Conservation (phyloP, 2,113 vertebrate genomes). For the Balaeniceps rex region DNA sequence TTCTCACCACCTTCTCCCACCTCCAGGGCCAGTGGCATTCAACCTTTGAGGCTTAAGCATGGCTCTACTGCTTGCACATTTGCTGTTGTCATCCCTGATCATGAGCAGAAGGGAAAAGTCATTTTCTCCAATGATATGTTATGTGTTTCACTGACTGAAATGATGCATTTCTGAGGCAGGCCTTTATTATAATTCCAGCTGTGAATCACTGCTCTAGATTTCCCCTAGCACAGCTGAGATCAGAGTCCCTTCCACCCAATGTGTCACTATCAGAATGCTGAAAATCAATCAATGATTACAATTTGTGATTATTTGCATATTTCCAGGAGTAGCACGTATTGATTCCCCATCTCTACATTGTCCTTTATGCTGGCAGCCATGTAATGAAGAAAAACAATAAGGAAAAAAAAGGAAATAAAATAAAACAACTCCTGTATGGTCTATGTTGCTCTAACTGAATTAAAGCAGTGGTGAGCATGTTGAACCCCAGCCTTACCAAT, state of each 20-base stretch:
- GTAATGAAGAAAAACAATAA: conserved; percentile 24
- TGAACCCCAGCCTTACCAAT: neutral
- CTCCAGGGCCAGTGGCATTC: neutral
- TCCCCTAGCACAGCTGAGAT: neutral
- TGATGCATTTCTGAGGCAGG: conserved; percentile 12
- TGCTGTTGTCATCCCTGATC: neutral
- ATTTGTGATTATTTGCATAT: conserved; percentile 38
- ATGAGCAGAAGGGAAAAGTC: neutral
- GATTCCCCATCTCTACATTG: conserved; percentile 1
- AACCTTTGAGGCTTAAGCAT: neutral
- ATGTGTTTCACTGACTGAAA: neutral
- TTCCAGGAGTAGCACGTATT: conserved; percentile 9
- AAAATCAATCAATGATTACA: conserved; percentile 24
- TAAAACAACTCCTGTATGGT: neutral
- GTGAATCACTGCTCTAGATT: conserved; percentile 32
- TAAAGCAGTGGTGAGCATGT: neutral
- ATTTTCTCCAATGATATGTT: neutral
- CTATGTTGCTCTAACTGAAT: neutral
- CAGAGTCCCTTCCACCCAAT: neutral
- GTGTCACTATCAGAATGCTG: neutral
- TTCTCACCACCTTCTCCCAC: neutral
- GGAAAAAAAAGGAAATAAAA: neutral
- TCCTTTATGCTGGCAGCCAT: neutral
- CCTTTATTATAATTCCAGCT: conserved; percentile 29
- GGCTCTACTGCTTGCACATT: neutral